These are phyloP conservation scores for Linnaemya vulpina DNA, from an alignment of 2,888 invertebrate species.

Conservation along the genomic window DNA sequence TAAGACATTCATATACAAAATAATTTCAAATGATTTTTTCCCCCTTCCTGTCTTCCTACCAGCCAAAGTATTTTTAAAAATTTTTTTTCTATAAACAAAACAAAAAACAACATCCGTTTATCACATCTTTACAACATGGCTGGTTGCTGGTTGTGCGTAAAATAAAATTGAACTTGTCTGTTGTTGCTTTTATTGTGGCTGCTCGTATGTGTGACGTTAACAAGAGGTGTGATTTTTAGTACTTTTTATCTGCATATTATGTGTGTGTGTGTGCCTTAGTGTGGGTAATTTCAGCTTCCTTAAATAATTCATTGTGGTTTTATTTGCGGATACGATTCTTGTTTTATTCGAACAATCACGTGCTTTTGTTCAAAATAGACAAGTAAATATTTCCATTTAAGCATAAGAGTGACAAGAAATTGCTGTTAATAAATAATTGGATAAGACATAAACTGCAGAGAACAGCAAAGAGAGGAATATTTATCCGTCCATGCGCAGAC, in stretches of 20 bases:
- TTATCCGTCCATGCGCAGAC: constrained; percentile 39
- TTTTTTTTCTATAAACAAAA: background rate
- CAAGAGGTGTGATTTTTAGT: constrained; percentile 47
- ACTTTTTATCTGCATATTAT: background rate
- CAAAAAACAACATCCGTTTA: constrained; percentile 24
- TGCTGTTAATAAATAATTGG: constrained; percentile 21
- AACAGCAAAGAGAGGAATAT: background rate
- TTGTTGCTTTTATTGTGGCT: background rate
- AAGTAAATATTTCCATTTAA: constrained; percentile 49
- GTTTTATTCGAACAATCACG: constrained; percentile 56
- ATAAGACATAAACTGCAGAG: background rate
- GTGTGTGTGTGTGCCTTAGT: background rate
- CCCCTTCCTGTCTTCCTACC: background rate
- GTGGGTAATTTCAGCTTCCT: constrained; percentile 28
- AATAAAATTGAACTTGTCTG: constrained; percentile 16
- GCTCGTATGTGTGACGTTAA: constrained; percentile 32
- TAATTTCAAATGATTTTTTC: constrained; percentile 5
- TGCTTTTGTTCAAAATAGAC: constrained; percentile 48
- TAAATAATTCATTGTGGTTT: constrained; percentile 59
- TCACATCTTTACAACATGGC: constrained; percentile 16
- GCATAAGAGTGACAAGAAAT: background rate
- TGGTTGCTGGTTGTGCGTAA: constrained; percentile 40
- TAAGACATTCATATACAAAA: background rate
- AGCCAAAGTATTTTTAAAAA: background rate
- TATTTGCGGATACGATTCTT: constrained; percentile 32